Evolutionary conservation across 1,140 invertebrate genomes (phyloP), one percentile per base, ranked within the genome.

Genomic region (Brachionus sp.): DNA sequence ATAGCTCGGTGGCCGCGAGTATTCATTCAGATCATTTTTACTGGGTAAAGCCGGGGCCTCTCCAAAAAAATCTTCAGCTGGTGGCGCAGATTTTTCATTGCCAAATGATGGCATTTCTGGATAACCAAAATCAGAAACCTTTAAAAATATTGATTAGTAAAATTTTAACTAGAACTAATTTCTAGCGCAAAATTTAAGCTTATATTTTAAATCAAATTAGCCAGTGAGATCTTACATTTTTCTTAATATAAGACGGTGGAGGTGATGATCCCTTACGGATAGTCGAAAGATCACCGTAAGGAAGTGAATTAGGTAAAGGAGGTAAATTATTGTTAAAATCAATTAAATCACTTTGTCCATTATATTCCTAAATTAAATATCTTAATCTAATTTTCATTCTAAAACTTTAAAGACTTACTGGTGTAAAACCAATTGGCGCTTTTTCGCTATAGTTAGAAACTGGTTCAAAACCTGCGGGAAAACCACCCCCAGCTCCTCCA

Each of bases 401-500:
- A 25, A 25, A 46, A 25, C 0, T 1, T 19, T 46, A 12, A 7
- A 75, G 29, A 46, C 70, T 46, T 75, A 75, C 70, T 75, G 16
- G 39, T 46, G 6, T 5, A 16, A 80, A 62, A 13, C 77, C 77
- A n/a, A 78, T 50, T n/a, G 77, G 19, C n/a, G 9, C 23, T 23
- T 66, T 66, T 6, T 66, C 64, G n/a, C 5, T 16, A 16, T 10
- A 29, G 12, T 39, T n/a, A 10, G 35, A 37, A 19, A 12, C 19
- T 39, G 33, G 33, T 70, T 50, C 70, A 75, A 75, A 75, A 46
- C 42, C 42, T 46, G 19, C 42, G 4, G 70, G 9, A 75, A 46
- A 44, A 25, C 70, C 33, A 92, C 91, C 89, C 95, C 94, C 42
- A 91, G 90, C 33, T 84, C 68, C 50, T 86, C 85, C 83, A 88